Percentiles rank a stretch among this genome's conserved stretches.
These are phyloP conservation scores for Tribolium castaneum DNA, from an alignment of 1,140 invertebrate genomes.

Conservation along the genomic window DNA sequence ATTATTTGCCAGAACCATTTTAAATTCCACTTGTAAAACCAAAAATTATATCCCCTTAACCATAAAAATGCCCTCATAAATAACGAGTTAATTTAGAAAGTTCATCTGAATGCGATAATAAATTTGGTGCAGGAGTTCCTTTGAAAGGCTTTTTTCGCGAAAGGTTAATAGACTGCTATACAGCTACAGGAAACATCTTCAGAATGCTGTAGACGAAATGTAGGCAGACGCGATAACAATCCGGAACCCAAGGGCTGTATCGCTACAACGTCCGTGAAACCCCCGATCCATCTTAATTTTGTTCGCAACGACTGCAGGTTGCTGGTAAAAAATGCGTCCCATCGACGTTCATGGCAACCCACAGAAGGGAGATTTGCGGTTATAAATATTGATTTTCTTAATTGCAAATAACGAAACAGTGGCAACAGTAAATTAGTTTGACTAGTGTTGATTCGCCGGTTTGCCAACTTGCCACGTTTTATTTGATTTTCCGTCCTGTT, in stretches of 20 bases:
- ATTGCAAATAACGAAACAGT: constrained; percentile 25
- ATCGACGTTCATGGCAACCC: not conserved
- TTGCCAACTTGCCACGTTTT: constrained; percentile 26
- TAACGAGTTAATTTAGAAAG: constrained; percentile 14
- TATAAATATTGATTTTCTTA: constrained; percentile 31
- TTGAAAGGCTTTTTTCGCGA: not conserved
- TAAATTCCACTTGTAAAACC: not conserved
- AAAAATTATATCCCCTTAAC: constrained; percentile 1
- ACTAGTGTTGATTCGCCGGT: constrained; percentile 23
- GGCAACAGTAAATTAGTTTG: constrained; percentile 24
- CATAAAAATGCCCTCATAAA: constrained; percentile 16
- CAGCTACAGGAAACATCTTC: constrained; percentile 29
- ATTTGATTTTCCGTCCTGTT: constrained; percentile 29
- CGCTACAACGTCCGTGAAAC: constrained; percentile 25
- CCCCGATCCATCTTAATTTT: constrained; percentile 27
- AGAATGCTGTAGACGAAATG: constrained; percentile 30
- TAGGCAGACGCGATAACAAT: constrained; percentile 31
- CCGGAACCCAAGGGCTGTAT: constrained; percentile 18
- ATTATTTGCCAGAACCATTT: not conserved
- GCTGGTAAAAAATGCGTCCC: not conserved
- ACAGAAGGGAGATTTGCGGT: not conserved
- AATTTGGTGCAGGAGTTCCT: not conserved
- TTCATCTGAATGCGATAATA: not conserved
- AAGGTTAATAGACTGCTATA: constrained; percentile 28
- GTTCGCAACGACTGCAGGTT: constrained; percentile 3